A percentile compares a stretch with the other conserved stretches of the same genome.
Evolutionary conservation across 2,113 vertebrate species (phyloP).

Genomic region (Syngnathoides biaculeatus): DNA sequence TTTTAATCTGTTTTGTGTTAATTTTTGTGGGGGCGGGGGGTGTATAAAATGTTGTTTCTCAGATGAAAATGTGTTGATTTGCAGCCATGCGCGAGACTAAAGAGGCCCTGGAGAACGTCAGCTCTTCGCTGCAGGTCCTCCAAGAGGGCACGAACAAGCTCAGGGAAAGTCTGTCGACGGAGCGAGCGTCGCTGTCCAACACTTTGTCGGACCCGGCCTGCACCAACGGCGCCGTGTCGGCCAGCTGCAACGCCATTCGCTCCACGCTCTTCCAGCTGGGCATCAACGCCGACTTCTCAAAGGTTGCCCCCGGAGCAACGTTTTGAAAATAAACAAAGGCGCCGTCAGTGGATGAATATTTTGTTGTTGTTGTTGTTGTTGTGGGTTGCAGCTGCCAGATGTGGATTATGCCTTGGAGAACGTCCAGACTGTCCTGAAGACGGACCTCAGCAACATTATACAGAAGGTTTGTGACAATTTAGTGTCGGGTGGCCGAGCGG

Average conservation of each 20-base stretch:
- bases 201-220: slow-evolving; percentile 81
- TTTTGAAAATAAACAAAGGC: not conserved
- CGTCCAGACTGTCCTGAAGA: slow-evolving; percentile 78
- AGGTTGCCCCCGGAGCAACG: slow-evolving; percentile 70
- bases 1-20: not conserved
- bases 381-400: slow-evolving; percentile 78
- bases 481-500: no score
- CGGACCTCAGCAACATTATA: slow-evolving; percentile 81
- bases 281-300: slow-evolving; percentile 69
- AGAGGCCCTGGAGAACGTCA: slow-evolving; percentile 79
- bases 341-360: not conserved
- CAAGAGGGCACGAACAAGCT: slow-evolving; percentile 75
- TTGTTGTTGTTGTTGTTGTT: not conserved
- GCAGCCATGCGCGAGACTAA: slow-evolving; percentile 85
- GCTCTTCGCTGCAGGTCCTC: slow-evolving; percentile 74
- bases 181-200: slow-evolving; percentile 72
- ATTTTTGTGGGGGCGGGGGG: not conserved
- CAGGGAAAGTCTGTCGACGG: slow-evolving; percentile 66
- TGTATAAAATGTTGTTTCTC: not conserved
- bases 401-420: slow-evolving; percentile 73
- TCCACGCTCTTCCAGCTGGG: slow-evolving; percentile 74
- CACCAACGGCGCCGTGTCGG: slow-evolving; percentile 54
- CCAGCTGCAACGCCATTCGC: slow-evolving; percentile 77
- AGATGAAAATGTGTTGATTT: not conserved
- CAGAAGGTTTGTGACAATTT: slow-evolving; percentile 75